These are phyloP conservation scores for Gadus macrocephalus DNA, from an alignment of 2,113 vertebrate genomes.

Conservation along the genomic window DNA sequence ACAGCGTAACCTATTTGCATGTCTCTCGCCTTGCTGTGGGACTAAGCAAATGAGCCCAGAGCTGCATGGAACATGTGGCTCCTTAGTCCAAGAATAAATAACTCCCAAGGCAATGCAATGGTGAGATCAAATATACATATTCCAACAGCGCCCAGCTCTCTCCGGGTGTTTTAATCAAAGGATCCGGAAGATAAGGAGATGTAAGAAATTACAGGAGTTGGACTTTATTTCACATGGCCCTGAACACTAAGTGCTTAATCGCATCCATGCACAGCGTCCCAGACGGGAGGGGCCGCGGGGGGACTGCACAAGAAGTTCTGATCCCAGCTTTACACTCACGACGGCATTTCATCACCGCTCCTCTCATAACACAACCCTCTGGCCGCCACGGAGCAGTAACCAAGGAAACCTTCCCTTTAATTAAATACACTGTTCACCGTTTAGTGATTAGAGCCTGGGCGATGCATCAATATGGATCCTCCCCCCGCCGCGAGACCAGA, in stretches of 20 bases:
- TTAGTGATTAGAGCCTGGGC: too few species aligned
- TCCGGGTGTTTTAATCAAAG: slow-evolving; percentile 69
- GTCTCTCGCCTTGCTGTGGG: slow-evolving; percentile 41
- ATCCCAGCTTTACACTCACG: slow-evolving; percentile 47
- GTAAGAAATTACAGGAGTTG: slow-evolving; percentile 22
- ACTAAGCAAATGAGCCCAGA: slow-evolving; percentile 29
- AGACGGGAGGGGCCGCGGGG: slow-evolving; percentile 41
- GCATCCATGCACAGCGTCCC: background rate
- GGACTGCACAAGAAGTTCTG: slow-evolving; percentile 36
- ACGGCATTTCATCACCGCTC: slow-evolving; percentile 49
- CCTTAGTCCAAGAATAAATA: slow-evolving; percentile 6
- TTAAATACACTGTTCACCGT: too few species aligned
- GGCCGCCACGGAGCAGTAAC: slow-evolving; percentile 16
- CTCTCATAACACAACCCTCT: slow-evolving; percentile 40
- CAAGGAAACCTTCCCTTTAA: too few species aligned
- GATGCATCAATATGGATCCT: too few species aligned
- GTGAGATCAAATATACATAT: slow-evolving; percentile 55
- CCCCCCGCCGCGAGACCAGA: too few species aligned
- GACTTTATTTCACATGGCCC: slow-evolving; percentile 51
- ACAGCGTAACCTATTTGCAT: slow-evolving; percentile 49
- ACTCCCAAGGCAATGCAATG: background rate
- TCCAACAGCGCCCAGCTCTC: slow-evolving; percentile 47
- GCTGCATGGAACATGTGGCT: slow-evolving; percentile 42
- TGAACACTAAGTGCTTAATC: slow-evolving; percentile 55
- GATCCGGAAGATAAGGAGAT: slow-evolving; percentile 39